Conservation (phyloP, 2,888 invertebrate species). For the Bombylius major region DNA sequence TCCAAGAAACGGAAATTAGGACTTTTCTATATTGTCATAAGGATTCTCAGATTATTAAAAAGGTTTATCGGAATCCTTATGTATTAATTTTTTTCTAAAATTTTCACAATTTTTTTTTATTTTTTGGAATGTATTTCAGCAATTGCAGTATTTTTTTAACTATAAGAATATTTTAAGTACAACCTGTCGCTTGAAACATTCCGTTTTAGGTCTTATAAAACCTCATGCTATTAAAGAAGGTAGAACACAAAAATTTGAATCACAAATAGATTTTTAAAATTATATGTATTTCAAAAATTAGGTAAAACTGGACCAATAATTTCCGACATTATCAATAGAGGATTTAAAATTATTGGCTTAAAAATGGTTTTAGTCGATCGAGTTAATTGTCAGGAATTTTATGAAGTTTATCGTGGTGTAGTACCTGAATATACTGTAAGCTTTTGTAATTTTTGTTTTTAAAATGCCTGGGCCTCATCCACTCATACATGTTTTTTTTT, state of each 20-base stretch:
- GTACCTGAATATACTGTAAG: conserved; percentile 60
- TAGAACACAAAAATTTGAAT: neutral
- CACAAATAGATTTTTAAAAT: neutral
- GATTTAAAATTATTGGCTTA: conserved; percentile 66
- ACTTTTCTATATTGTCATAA: conserved; percentile 52
- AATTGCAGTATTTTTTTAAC: conserved; percentile 49
- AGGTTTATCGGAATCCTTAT: neutral
- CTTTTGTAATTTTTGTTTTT: neutral
- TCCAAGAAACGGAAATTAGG: conserved; percentile 51
- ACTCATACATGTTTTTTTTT: no score
- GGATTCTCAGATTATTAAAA: neutral
- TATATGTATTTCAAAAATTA: neutral
- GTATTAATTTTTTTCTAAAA: neutral
- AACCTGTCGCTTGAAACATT: conserved; percentile 23
- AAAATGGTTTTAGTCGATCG: conserved; percentile 68
- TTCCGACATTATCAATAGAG: conserved; percentile 57
- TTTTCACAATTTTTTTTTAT: neutral
- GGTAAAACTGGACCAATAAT: conserved; percentile 54
- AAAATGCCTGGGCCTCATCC: no score
- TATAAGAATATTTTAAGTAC: conserved; percentile 38
- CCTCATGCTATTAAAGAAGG: conserved; percentile 77
- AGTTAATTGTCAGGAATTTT: conserved; percentile 79
- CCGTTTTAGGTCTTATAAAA: conserved; percentile 63
- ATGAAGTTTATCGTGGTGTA: conserved; percentile 85
- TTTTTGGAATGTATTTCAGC: conserved; percentile 33